These are phyloP conservation scores for Cenopis cana DNA, from an alignment of 2,888 invertebrate species.

Conservation along the genomic window DNA sequence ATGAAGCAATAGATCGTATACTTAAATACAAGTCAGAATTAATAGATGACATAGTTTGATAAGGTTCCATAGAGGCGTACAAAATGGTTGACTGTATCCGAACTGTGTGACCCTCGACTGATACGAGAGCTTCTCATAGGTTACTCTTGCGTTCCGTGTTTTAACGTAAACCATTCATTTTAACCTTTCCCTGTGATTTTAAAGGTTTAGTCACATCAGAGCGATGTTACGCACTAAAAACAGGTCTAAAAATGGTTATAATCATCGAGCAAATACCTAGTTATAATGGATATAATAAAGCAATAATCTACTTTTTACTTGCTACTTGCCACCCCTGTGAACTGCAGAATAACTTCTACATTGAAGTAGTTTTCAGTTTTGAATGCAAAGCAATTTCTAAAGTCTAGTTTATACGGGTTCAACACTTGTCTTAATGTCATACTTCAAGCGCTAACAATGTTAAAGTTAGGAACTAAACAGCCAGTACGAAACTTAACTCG, in stretches of 20 bases:
- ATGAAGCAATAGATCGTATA: not conserved
- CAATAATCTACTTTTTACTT: constrained; percentile 20
- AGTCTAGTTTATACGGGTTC: constrained; percentile 13
- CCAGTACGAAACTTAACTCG: not conserved
- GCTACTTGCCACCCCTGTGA: constrained; percentile 13
- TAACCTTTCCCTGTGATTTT: constrained; percentile 5
- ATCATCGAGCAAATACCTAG: constrained; percentile 4
- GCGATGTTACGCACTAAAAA: not conserved
- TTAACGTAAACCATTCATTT: constrained; percentile 20
- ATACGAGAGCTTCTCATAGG: constrained; percentile 70
- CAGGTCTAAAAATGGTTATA: not conserved
- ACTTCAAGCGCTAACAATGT: constrained; percentile 5
- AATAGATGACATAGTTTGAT: not conserved
- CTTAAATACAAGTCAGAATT: constrained; percentile 13
- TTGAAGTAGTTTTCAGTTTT: not conserved
- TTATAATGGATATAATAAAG: constrained; percentile 17
- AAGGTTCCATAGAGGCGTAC: constrained; percentile 1
- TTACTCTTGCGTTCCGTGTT: constrained; percentile 57
- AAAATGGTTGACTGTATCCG: constrained; percentile 50
- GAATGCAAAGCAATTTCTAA: not conserved
- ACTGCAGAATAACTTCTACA: not conserved
- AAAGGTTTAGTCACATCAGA: constrained; percentile 28
- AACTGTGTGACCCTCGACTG: constrained; percentile 70
- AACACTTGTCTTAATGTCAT: constrained; percentile 7
- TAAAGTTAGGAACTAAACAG: not conserved